phyloP scores from a whole-genome alignment of 2,113 vertebrate species.

The Carassius auratus region DNA sequence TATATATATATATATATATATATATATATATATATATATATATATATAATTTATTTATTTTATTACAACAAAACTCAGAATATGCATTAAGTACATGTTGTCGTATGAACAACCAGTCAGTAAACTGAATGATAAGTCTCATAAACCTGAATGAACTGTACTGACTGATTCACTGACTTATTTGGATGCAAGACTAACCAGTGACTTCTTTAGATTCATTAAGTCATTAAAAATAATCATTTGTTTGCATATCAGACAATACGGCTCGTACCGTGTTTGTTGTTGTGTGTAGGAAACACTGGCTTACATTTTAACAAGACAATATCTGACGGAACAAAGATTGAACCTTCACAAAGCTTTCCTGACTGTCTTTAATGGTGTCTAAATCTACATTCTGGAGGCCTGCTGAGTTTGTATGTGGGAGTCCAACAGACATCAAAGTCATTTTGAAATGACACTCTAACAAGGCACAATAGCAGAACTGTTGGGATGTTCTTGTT shows the following conservation, averaged over 20 bases:
- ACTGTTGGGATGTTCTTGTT: background rate
- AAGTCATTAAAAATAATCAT: background rate
- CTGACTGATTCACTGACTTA: background rate
- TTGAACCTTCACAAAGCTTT: background rate
- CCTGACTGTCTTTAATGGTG: background rate
- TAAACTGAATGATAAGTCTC: too few relatives aligned
- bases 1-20: too few relatives aligned
- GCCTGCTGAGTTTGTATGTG: background rate
- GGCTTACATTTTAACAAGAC: background rate
- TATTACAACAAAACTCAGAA: background rate
- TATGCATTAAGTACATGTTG: background rate
- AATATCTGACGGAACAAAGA: background rate
- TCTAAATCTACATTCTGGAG: constrained; percentile 20
- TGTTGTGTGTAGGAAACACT: background rate
- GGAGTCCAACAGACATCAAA: constrained; percentile 12
- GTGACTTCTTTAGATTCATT: background rate
- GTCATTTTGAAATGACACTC: constrained; percentile 11
- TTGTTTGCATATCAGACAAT: background rate
- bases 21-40: too few relatives aligned
- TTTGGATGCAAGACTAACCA: background rate
- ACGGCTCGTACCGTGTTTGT: background rate
- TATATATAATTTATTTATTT: too few relatives aligned
- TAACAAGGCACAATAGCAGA: background rate
- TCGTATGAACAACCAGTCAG: background rate
- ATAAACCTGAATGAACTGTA: background rate